A percentile compares a stretch with the other conserved stretches of the same genome.
phyloP scores from a whole-genome alignment of 2,888 invertebrate genomes.

The Neoaliturus tenellus region DNA sequence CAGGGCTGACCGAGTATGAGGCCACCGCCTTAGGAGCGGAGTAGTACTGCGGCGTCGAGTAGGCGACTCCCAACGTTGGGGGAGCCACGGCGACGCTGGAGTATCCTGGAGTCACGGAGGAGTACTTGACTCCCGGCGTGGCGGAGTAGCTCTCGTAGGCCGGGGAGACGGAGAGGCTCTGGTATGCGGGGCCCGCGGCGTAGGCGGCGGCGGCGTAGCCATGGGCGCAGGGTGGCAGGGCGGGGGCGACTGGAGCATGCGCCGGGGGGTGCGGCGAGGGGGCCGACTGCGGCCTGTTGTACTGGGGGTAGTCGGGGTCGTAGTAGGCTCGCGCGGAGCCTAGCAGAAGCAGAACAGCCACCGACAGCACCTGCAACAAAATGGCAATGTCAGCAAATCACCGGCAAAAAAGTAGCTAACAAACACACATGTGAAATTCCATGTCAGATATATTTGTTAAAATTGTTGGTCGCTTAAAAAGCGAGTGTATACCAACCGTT shows the following conservation, averaged over 20 bases:
- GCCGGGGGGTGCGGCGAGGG: conserved; percentile 1
- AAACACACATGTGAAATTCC: too few species aligned
- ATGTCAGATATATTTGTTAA: too few species aligned
- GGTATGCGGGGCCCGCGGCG: conserved; percentile 42
- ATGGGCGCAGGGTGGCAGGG: conserved; percentile 45
- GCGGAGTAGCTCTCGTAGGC: conserved; percentile 63
- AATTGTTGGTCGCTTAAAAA: too few species aligned
- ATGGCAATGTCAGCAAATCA: neutral
- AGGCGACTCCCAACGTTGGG: conserved; percentile 52
- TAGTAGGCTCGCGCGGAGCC: conserved; percentile 51
- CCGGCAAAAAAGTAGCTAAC: too few species aligned
- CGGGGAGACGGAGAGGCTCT: conserved; percentile 63
- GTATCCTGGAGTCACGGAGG: conserved; percentile 67
- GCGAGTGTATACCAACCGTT: too few species aligned
- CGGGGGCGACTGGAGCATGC: neutral
- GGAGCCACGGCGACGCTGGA: conserved; percentile 60
- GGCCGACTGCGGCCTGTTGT: conserved; percentile 65
- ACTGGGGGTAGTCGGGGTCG: conserved; percentile 56
- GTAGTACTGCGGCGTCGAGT: conserved; percentile 45
- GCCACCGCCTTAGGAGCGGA: conserved; percentile 55
- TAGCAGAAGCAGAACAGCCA: conserved; percentile 69
- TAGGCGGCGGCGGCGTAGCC: conserved; percentile 71
- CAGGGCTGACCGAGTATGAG: conserved; percentile 63
- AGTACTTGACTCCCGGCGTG: conserved; percentile 68
- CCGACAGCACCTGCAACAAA: conserved; percentile 50